phyloP scores from a whole-genome alignment of 2,888 invertebrate genomes.

The Thyatira batis region DNA sequence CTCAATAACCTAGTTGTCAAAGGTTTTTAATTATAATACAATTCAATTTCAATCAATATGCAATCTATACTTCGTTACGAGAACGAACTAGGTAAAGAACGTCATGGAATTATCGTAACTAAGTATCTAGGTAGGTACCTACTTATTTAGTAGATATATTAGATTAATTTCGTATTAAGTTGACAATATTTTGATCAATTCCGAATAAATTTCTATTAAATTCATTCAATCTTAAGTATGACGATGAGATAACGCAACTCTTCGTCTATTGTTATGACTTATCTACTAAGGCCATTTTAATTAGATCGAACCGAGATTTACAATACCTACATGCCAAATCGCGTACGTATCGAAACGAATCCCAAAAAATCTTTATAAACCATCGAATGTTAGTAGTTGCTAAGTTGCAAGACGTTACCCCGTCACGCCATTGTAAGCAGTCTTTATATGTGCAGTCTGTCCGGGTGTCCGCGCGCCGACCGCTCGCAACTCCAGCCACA shows the following conservation, averaged over 20 bases:
- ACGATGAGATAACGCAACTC: background rate
- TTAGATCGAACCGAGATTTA: background rate
- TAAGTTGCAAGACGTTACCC: slow-evolving; percentile 46
- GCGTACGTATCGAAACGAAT: background rate
- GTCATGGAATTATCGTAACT: background rate
- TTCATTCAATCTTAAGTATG: background rate
- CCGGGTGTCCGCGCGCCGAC: slow-evolving; percentile 92
- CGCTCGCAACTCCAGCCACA: slow-evolving; percentile 94
- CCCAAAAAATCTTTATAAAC: background rate
- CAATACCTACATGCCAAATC: background rate
- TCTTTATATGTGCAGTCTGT: slow-evolving; percentile 87
- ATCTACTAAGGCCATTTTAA: background rate
- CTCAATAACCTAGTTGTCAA: background rate
- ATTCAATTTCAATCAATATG: background rate
- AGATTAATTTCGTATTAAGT: too few species aligned
- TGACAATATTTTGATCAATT: background rate
- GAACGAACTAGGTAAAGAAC: background rate
- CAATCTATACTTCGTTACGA: background rate
- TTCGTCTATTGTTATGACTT: background rate
- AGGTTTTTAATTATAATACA: background rate
- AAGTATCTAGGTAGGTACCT: background rate
- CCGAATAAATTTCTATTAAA: background rate
- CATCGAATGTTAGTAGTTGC: slow-evolving; percentile 11
- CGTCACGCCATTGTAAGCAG: slow-evolving; percentile 81
- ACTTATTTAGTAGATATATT: background rate